Base-by-base conservation (phyloP, 2,113 vertebrate species). In the Bujurquina vittata region DNA sequence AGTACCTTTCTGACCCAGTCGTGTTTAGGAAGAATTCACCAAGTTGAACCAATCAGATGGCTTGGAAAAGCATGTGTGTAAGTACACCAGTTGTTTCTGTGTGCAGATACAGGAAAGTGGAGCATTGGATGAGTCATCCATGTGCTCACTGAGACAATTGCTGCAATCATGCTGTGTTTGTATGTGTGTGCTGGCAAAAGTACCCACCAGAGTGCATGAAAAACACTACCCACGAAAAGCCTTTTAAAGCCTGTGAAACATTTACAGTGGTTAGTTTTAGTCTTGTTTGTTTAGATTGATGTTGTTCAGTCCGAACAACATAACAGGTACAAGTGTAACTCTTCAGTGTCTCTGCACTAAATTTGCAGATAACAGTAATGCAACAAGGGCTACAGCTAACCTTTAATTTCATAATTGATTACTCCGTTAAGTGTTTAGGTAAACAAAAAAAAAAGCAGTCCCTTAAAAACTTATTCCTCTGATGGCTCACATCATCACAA, bases 121-220 rank as follows among this genome's bases (percentile, higher is more conserved):
- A 75, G 33, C 43, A 29, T 11, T 22, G 63, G 17, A 23, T 80
- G 63, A 80, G 18, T 65, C 63, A 80, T 80, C 52, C 33, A 22
- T 57, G 31, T 63, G 35, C 61, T 31, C 20, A 22, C 63, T 37
- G 55, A 72, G 63, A 52, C 26, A 33, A 22, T 12, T 26, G 76
- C 60, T 37, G 60, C 46, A 40, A 22, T 56, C 49, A 49, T 31
- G 26, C 56, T 31, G 40, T 8, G 10, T 54, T 3, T 0, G 54
- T 43, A 11, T 37, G 56, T 31, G 29, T 6, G 29, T 0, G 12
- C 18, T 20, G 49, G 8, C 49, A 9, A 55, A 17, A 55, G 18
- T 0, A 12, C 0, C 40, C 23, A 69, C 9, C 15, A 20, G 40
- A 49, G 40, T 49, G 1, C 7, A 49, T 69, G 23, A 49, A 69